Evolutionary conservation across 2,797 vertebrate genomes (phyloP), one percentile per base, ranked within the genome.

Genomic region (Hippocampus kuda): DNA sequence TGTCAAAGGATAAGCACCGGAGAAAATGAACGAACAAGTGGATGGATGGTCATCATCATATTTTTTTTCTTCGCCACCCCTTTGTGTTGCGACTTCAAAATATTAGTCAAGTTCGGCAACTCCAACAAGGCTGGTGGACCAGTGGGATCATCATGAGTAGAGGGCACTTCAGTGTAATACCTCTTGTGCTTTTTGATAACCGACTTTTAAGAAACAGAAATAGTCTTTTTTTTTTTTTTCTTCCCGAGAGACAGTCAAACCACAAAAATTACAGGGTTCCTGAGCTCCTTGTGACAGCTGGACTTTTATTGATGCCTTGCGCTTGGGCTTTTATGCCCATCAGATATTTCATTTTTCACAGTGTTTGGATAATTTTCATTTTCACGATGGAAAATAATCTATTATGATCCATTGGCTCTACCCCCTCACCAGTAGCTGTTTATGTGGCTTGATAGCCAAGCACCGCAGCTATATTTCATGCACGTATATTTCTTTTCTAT

Each of bases 301-400:
- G 42, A 72, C 61, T 65, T 77, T 72, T 73, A 22, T 54, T 57
- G 9, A 54, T 42, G 20, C 65, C 51, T 73, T 67, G 12, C n/a
- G 12, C 62, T 48, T 64, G 38, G 16, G 59, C 30, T 38, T 61
- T 61, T 34, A 61, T 20, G 16, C 22, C 68, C 79, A 67, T 59
- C 30, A 67, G 70, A 73, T 74, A 63, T 77, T 61, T 81, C 71
- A 24, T 73, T 68, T 78, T 77, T 69, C 66, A 51, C 49, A 70
- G 53, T 54, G 71, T 83, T 80, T 76, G 76, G 76, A 81, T 85
- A 56, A 20, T 80, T 83, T 78, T 78, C 65, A 74, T 66, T 74
- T 81, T 81, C 75, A 42, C 67, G 34, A 71, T 74, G 75, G 71
- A 57, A 74, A 71, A 75, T 78, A 38, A 72, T 68, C 65, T 73